Percentiles rank a stretch among this genome's conserved stretches.
Evolutionary conservation across 2,113 vertebrate genomes (phyloP).

Genomic region (Artemisiospiza belli): DNA sequence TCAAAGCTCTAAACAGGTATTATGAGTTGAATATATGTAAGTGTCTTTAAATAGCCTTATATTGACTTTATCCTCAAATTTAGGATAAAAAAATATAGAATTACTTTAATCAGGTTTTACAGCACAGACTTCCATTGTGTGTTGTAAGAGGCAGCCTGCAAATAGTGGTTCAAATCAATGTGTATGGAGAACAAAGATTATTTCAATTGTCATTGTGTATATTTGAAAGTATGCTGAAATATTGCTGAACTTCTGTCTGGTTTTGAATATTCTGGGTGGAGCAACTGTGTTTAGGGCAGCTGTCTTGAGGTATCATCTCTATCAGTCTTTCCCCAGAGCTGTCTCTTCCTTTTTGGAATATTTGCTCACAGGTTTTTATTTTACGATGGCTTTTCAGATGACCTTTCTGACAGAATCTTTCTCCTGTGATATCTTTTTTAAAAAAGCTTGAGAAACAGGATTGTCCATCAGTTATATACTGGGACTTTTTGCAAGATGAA

Average conservation of each 20-base stretch:
- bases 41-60: no score
- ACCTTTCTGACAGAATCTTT: background rate
- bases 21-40: no score
- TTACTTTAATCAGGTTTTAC: no score
- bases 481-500: background rate
- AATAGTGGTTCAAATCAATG: background rate
- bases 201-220: background rate
- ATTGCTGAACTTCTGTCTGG: background rate
- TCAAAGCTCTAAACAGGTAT: no score
- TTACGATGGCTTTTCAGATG: background rate
- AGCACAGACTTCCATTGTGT: background rate
- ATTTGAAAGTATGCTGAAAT: background rate
- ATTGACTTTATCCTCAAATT: no score
- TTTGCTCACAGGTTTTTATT: background rate
- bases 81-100: no score
- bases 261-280: background rate
- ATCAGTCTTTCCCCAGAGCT: background rate
- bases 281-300: background rate
- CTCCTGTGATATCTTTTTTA: background rate
- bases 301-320: background rate
- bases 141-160: background rate
- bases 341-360: background rate
- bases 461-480: background rate
- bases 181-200: background rate
- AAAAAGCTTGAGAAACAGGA: background rate